Percentiles rank a stretch among this genome's conserved stretches.
Conservation (phyloP, 2,113 vertebrate genomes). For the Perca flavescens region DNA sequence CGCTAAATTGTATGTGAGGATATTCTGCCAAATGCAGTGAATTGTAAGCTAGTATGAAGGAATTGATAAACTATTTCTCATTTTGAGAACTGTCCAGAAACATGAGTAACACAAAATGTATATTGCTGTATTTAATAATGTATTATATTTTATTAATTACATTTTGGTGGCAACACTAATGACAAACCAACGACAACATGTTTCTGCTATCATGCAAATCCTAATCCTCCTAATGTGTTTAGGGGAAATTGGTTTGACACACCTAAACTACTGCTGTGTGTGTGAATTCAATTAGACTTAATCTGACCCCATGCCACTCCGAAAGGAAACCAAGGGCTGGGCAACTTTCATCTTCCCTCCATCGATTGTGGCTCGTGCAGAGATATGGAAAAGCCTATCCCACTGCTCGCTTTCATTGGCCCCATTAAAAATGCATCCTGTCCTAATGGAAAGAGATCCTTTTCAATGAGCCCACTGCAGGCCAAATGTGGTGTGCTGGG, state of each 20-base stretch:
- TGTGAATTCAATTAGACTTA: conserved; percentile 81
- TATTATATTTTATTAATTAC: neutral
- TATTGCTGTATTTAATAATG: neutral
- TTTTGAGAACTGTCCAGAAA: neutral
- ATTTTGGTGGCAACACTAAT: conserved; percentile 17
- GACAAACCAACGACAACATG: conserved; percentile 34
- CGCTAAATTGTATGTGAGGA: neutral
- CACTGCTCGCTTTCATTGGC: conserved; percentile 83
- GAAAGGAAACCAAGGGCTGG: conserved; percentile 73
- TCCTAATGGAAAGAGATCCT: conserved; percentile 76
- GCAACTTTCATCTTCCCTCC: conserved; percentile 81
- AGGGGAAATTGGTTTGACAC: conserved; percentile 59
- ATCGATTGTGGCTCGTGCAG: conserved; percentile 83
- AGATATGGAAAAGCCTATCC: conserved; percentile 80
- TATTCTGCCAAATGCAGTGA: neutral
- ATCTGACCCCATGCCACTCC: conserved; percentile 80
- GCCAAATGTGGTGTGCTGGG: conserved; percentile 47
- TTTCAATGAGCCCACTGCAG: conserved; percentile 71
- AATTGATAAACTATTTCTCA: neutral
- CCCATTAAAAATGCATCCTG: conserved; percentile 83
- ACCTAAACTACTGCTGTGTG: conserved; percentile 77
- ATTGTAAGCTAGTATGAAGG: neutral
- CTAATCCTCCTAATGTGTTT: conserved; percentile 72
- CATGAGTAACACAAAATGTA: neutral
- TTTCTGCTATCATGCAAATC: conserved; percentile 57